Evolutionary conservation across 1,140 invertebrate species (phyloP).

Genomic region (Plectus sambesii): DNA sequence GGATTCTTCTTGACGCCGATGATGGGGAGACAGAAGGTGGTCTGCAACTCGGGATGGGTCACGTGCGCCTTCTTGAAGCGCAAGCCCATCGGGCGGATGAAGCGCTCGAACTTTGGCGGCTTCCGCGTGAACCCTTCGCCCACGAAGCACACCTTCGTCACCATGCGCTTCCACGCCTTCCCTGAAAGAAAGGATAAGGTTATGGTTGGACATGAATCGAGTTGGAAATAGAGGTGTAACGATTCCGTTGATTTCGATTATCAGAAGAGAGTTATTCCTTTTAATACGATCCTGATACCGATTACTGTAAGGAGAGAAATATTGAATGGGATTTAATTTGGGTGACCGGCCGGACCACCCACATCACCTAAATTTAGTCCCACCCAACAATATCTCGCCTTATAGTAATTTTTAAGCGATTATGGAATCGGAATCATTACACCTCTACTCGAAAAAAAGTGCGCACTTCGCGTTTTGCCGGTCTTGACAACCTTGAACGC

Average conservation of each 20-base stretch:
- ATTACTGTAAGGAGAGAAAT: too few species aligned
- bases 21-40: conserved; percentile 94
- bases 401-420: too few species aligned
- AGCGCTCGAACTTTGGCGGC: conserved; percentile 97
- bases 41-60: conserved; percentile 96
- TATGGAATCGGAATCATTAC: background rate
- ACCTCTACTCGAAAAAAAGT: background rate
- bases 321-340: too few species aligned
- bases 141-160: conserved; percentile 85
- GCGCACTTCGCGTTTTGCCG: conserved; percentile 72
- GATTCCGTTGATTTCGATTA: too few species aligned
- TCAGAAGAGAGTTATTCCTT: too few species aligned
- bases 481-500: conserved; percentile 88
- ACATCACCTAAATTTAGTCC: too few species aligned
- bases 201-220: conserved; percentile 4
- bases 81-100: conserved; percentile 94
- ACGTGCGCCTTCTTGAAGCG: conserved; percentile 61
- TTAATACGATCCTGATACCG: background rate
- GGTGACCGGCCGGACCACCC: too few species aligned
- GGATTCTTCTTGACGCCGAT: conserved; percentile 99
- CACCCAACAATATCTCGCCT: too few species aligned
- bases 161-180: conserved; percentile 99
- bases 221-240: too few species aligned
- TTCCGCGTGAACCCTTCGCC: conserved; percentile 96
- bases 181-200: conserved; percentile 39